Percentiles rank a stretch among this genome's conserved stretches.
Conservation (phyloP, 2,113 vertebrate genomes). For the Larimichthys crocea region DNA sequence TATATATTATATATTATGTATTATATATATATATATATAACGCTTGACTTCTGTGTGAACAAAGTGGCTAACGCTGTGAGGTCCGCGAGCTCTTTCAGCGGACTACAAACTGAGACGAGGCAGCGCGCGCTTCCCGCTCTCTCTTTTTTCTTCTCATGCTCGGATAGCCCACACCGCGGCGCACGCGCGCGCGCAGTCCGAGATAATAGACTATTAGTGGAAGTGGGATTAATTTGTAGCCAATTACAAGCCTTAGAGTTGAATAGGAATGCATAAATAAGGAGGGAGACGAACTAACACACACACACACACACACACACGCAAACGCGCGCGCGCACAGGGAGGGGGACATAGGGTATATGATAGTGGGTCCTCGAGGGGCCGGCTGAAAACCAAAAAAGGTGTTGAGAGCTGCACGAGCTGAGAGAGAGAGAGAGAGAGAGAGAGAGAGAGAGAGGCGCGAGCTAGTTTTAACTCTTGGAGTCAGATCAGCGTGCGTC, state of each 20-base stretch:
- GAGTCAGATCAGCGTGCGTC: conserved; percentile 48
- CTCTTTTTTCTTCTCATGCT: conserved; percentile 29
- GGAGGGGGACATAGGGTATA: not conserved
- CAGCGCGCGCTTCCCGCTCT: not conserved
- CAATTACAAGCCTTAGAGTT: conserved; percentile 88
- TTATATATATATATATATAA: no score
- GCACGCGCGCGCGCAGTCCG: conserved; percentile 69
- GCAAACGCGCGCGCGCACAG: conserved; percentile 66
- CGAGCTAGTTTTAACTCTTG: conserved; percentile 41
- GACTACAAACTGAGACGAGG: not conserved
- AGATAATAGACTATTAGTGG: conserved; percentile 87
- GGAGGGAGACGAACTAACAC: conserved; percentile 7
- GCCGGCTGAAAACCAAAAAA: conserved; percentile 81
- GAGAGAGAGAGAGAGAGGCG: not conserved
- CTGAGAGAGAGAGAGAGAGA: not conserved
- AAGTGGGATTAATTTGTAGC: conserved; percentile 92
- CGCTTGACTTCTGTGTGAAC: not conserved
- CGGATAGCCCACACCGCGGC: conserved; percentile 27
- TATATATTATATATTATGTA: no score
- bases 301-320: not conserved
- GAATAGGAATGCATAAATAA: conserved; percentile 90
- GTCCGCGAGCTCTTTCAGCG: not conserved
- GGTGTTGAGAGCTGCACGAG: conserved; percentile 44
- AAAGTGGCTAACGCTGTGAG: not conserved
- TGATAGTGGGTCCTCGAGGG: conserved; percentile 73